Evolutionary conservation across 2,113 vertebrate species (phyloP).

Genomic region (Malaclemys terrapin): DNA sequence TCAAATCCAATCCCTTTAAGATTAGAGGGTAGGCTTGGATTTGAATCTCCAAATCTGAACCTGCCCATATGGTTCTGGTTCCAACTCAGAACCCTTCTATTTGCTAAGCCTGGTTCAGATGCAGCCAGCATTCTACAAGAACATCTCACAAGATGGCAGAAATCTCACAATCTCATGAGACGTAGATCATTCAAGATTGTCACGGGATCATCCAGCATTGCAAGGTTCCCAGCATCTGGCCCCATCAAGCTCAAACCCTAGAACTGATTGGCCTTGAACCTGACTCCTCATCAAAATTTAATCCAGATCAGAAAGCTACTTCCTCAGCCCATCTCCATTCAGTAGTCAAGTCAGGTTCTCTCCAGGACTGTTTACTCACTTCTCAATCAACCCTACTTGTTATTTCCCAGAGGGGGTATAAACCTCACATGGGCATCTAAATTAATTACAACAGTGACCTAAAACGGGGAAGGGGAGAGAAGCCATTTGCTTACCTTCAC

Average conservation of each 20-base stretch:
- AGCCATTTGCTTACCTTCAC: neutral
- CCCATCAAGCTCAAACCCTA: neutral
- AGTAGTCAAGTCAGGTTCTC: neutral
- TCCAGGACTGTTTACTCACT: neutral
- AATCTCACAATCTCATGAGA: neutral
- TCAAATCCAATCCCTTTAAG: neutral
- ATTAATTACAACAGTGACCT: neutral
- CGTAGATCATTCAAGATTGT: neutral
- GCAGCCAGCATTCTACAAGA: neutral
- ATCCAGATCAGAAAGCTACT: neutral
- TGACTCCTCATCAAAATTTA: neutral
- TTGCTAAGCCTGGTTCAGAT: neutral
- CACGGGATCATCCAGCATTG: neutral
- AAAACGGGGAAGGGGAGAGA: neutral
- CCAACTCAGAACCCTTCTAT: neutral
- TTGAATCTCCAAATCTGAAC: neutral
- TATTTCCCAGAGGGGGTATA: neutral
- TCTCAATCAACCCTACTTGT: neutral
- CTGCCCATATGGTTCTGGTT: neutral
- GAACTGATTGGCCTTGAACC: neutral
- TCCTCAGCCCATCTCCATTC: neutral
- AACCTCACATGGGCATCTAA: neutral
- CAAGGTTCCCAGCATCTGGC: neutral
- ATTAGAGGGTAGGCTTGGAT: neutral
- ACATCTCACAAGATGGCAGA: neutral